These are phyloP conservation scores for Xylota segnis DNA, from an alignment of 2,888 invertebrate genomes.

Conservation along the genomic window DNA sequence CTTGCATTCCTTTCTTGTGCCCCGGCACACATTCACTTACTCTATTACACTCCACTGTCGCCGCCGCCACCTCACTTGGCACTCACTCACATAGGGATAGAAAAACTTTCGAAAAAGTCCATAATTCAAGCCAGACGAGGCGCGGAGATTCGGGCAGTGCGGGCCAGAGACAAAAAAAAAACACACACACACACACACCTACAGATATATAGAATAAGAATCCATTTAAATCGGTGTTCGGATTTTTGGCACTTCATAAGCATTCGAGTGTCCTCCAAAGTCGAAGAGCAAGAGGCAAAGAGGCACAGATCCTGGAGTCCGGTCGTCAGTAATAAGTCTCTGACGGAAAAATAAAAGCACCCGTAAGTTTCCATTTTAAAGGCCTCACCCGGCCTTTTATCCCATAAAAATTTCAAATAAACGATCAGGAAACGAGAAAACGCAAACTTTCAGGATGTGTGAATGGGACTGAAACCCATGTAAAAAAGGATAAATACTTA, in stretches of 20 bases:
- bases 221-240: constrained; percentile 72
- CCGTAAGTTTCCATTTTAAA: constrained; percentile 67
- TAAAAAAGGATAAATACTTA: constrained; percentile 51
- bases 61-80: constrained; percentile 73
- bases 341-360: constrained; percentile 63
- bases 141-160: constrained; percentile 9
- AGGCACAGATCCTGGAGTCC: constrained; percentile 35
- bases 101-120: constrained; percentile 70
- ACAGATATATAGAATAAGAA: constrained; percentile 46
- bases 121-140: constrained; percentile 68
- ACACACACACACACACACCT: constrained; percentile 16
- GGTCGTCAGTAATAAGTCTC: constrained; percentile 72
- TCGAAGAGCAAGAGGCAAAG: constrained; percentile 14
- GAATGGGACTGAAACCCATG: constrained; percentile 59
- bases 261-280: constrained; percentile 67
- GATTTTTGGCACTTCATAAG: constrained; percentile 76
- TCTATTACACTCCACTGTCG: constrained; percentile 62
- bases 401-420: constrained; percentile 66
- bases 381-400: constrained; percentile 55
- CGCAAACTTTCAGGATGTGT: constrained; percentile 72
- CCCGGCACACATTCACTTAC: constrained; percentile 55
- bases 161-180: constrained; percentile 11
- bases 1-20: constrained; percentile 60
- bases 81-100: constrained; percentile 62
- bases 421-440: constrained; percentile 70